Conservation (phyloP, 2,888 invertebrate genomes). For the Timema podura region DNA sequence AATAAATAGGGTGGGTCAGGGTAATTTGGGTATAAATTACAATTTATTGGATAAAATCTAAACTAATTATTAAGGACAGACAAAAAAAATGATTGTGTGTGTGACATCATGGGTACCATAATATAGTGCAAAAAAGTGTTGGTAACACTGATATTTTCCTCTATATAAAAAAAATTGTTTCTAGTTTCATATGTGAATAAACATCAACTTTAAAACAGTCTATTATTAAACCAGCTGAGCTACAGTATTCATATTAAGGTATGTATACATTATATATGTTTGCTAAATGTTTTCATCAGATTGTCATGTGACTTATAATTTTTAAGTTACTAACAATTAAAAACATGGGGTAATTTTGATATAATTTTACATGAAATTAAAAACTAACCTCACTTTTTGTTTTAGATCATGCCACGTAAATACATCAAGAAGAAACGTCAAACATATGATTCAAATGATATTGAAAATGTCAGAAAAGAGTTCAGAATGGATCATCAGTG, state of each 20-base stretch:
- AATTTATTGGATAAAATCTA: no score
- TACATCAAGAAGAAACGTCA: background rate
- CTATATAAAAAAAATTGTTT: no score
- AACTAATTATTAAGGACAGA: no score
- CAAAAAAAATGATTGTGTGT: no score
- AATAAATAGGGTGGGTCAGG: no score
- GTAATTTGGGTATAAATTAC: no score
- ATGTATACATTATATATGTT: background rate
- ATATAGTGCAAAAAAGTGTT: no score
- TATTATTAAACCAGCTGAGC: no score
- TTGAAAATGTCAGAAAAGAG: slow-evolving; percentile 7
- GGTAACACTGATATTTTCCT: no score
- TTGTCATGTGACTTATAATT: background rate
- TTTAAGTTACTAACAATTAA: background rate
- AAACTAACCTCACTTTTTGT: background rate
- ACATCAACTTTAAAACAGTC: no score
- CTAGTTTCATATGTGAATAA: no score
- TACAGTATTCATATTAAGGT: background rate
- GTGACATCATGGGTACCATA: no score
- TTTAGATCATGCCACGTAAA: slow-evolving; percentile 11
- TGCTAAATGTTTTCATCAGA: background rate
- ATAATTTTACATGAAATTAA: background rate
- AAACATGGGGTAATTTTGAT: slow-evolving; percentile 8
- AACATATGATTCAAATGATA: background rate
- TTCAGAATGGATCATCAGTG: background rate